A percentile compares a stretch with the other conserved stretches of the same genome.
Evolutionary conservation across 1,140 invertebrate genomes (phyloP).

Genomic region (Macrobrachium nipponense): DNA sequence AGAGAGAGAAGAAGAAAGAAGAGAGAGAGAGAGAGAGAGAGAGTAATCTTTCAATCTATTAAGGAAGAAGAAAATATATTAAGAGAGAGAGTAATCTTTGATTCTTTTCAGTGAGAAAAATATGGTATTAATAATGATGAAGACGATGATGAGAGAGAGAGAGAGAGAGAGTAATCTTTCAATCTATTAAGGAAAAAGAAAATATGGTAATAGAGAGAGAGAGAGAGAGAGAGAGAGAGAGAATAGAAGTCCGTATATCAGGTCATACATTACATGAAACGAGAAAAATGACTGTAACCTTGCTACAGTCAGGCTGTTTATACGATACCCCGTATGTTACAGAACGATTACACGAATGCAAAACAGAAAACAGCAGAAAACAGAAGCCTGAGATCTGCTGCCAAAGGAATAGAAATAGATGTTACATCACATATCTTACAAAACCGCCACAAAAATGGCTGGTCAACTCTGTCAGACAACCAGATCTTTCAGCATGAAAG

Average conservation of each 20-base stretch:
- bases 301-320: too few relatives aligned
- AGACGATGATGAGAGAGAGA: not conserved
- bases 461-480: too few relatives aligned
- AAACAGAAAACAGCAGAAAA: too few relatives aligned
- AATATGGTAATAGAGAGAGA: not conserved
- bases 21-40: conserved; percentile 17
- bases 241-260: not conserved
- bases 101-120: not conserved
- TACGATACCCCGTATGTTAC: too few relatives aligned
- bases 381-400: too few relatives aligned
- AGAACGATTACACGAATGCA: too few relatives aligned
- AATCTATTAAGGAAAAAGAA: not conserved
- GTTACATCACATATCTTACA: too few relatives aligned
- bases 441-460: too few relatives aligned
- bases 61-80: not conserved
- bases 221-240: conserved; percentile 19
- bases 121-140: not conserved
- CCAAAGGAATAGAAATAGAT: too few relatives aligned
- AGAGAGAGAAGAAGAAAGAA: not conserved
- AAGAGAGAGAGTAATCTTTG: not conserved
- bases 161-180: conserved; percentile 13
- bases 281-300: too few relatives aligned
- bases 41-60: not conserved
- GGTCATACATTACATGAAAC: not conserved
- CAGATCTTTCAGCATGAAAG: too few relatives aligned